Conservation (phyloP, 2,113 vertebrate species). For the Dolichallabes microphthalmus region DNA sequence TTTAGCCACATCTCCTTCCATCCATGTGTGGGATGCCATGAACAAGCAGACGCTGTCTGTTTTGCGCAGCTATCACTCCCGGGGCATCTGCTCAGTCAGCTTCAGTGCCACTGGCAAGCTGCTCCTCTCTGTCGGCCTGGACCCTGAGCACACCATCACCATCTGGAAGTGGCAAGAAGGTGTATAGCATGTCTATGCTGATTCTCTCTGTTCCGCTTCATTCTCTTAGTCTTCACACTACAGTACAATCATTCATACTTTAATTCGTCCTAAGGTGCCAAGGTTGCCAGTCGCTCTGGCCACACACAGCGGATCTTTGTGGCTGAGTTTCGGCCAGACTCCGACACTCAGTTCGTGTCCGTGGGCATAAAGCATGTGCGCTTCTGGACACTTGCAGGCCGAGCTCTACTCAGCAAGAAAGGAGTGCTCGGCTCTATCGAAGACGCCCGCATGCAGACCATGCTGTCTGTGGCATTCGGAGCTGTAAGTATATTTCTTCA, state of each 20-base stretch:
- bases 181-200: constrained; percentile 45
- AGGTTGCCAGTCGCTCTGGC: constrained; percentile 87
- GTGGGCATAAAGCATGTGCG: constrained; percentile 96
- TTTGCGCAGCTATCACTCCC: constrained; percentile 88
- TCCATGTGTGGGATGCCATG: constrained; percentile 96
- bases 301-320: constrained; percentile 96
- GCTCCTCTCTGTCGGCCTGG: constrained; percentile 89
- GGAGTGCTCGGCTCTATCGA: constrained; percentile 90
- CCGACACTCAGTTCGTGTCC: constrained; percentile 96
- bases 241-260: too few species aligned
- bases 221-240: not conserved
- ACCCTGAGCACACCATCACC: constrained; percentile 89
- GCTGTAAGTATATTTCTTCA: constrained; percentile 81
- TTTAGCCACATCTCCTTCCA: constrained; percentile 88
- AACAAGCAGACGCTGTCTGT: constrained; percentile 92
- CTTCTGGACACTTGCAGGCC: constrained; percentile 95
- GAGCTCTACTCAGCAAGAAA: constrained; percentile 90
- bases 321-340: constrained; percentile 96
- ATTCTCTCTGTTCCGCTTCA: not conserved
- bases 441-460: constrained; percentile 94
- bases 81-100: constrained; percentile 92
- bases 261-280: constrained; percentile 79
- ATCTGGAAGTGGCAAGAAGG: constrained; percentile 91
- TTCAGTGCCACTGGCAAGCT: constrained; percentile 98
- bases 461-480: constrained; percentile 96